Evolutionary conservation across 2,797 vertebrate species (phyloP).

Genomic region (Hipposideros larvatus): DNA sequence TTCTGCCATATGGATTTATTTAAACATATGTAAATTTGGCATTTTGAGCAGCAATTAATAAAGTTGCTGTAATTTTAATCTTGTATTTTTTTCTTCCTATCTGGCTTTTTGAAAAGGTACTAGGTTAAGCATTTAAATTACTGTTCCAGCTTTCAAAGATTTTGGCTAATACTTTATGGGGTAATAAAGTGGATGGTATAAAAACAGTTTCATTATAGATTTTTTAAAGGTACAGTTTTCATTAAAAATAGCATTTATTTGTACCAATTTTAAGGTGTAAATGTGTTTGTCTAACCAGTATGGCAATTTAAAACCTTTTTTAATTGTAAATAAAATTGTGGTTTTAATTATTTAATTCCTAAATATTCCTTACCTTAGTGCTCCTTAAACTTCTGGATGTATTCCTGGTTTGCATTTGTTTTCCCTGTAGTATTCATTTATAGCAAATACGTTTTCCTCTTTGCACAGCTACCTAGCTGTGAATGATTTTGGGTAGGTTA

Average conservation of each 20-base stretch:
- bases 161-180: constrained; percentile 81
- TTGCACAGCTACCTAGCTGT: background rate
- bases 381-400: background rate
- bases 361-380: constrained; percentile 28
- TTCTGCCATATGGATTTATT: constrained; percentile 87
- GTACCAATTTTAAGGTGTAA: constrained; percentile 42
- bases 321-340: constrained; percentile 58
- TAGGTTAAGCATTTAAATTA: constrained; percentile 83
- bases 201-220: constrained; percentile 84
- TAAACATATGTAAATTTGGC: constrained; percentile 88
- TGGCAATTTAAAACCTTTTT: constrained; percentile 23
- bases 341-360: background rate
- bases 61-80: constrained; percentile 85
- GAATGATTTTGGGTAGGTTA: constrained; percentile 25
- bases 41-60: constrained; percentile 88
- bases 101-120: constrained; percentile 78
- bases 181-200: constrained; percentile 83
- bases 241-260: constrained; percentile 71
- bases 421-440: constrained; percentile 30
- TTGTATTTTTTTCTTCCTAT: constrained; percentile 81
- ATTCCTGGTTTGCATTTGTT: background rate
- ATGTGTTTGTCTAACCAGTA: constrained; percentile 12
- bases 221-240: constrained; percentile 81
- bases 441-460: background rate
- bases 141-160: constrained; percentile 84